Evolutionary conservation across 2,797 vertebrate genomes (phyloP), one percentile per base, ranked within the genome.

Genomic region (Myoxocephalus aenaeus): DNA sequence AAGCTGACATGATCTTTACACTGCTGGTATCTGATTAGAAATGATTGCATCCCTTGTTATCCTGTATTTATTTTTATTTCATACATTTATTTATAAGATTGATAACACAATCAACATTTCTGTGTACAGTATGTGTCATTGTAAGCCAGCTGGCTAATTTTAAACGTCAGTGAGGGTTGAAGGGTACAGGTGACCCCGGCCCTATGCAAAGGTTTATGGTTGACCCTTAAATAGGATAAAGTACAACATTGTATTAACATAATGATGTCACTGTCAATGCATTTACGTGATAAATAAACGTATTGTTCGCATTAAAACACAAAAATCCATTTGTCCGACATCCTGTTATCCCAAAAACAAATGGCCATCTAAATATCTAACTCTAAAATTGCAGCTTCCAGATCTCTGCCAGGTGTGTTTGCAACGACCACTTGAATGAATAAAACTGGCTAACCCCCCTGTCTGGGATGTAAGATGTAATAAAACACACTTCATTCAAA

Each of bases 11-110:
- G 20, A 57, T 50, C 13, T 44, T 73, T 44, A 65, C 36, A 53
- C 29, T 46, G 25, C 68, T 34, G 36, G 66, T 64, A 50, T 68
- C 6, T 66, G n/a, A 51, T 65, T 7, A 13, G 6, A n/a, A 50
- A 36, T 7, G 56, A 18, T 38, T 65, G 36, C n/a, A 48, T 32
- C 18, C 13, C n/a, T n/a, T 63, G 54, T 44, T n/a, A 54, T 57
- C 11, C 29, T n/a, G 18, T 38, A 11, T 70, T 54, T 63, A n/a
- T 0, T 25, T 25, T 70, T 17, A 44, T 61, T 46, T 46, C 2
- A 13, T 56, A 57, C 22, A n/a, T 51, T 56, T 57, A 50, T 75
- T 32, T 56, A 48, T 75, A n/a, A 70, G 22, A 40, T 40, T 40
- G 22, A 58, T n/a, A 50, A 36, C 22, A 57, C 29, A 25, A 46